phyloP scores from a whole-genome alignment of 2,888 invertebrate species.

The Rotaria macrura region DNA sequence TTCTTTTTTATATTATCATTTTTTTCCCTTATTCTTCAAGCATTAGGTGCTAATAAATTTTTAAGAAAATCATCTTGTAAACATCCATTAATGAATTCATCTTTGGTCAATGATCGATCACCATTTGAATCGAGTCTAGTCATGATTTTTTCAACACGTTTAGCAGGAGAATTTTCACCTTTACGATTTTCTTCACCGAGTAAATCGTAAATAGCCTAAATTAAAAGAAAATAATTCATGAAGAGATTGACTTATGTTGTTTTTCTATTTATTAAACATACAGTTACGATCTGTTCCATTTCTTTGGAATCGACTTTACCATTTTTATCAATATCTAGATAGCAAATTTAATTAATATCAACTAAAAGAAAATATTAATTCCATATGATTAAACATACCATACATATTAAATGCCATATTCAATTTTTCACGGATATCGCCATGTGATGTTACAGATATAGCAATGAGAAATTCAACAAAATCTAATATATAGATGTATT shows the following conservation, averaged over 20 bases:
- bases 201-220: conserved; percentile 34
- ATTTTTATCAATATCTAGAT: conserved; percentile 32
- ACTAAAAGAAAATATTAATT: no score
- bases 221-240: background rate
- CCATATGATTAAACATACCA: background rate
- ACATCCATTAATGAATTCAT: conserved; percentile 34
- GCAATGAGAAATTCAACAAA: conserved; percentile 34
- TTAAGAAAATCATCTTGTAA: conserved; percentile 31
- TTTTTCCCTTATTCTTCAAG: conserved; percentile 15
- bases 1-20: background rate
- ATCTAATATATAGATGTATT: no score
- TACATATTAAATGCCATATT: conserved; percentile 34
- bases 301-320: conserved; percentile 32
- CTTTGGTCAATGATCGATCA: conserved; percentile 27
- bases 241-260: background rate
- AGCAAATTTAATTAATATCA: no score
- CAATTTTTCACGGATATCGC: conserved; percentile 31
- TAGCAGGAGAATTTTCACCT: conserved; percentile 32
- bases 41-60: conserved; percentile 33
- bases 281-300: conserved; percentile 32
- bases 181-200: conserved; percentile 34
- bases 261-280: background rate
- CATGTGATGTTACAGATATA: conserved; percentile 33
- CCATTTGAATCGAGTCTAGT: conserved; percentile 30
- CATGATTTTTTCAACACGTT: conserved; percentile 31